These are phyloP conservation scores for Aldabrachelys gigantea DNA, from an alignment of 2,113 vertebrate genomes.

Conservation along the genomic window DNA sequence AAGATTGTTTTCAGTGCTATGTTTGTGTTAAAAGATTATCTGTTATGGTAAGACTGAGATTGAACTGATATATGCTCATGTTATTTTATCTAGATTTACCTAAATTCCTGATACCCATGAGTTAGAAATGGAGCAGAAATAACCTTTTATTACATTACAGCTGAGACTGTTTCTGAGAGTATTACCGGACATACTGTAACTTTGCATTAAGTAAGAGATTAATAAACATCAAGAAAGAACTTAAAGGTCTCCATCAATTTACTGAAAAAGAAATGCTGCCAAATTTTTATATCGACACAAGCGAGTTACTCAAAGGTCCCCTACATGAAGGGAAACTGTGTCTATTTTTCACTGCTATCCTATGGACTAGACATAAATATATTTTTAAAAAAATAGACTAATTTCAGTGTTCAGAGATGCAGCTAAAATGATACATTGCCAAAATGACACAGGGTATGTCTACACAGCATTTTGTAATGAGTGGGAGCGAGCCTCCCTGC, in stretches of 20 bases:
- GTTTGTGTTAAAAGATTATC: neutral
- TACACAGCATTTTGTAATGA: no score
- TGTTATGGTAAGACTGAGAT: neutral
- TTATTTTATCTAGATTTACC: conserved; percentile 15
- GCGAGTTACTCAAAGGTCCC: neutral
- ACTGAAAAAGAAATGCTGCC: neutral
- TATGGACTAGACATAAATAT: neutral
- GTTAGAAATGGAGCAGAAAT: conserved; percentile 10
- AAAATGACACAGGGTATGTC: neutral
- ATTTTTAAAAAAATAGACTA: neutral
- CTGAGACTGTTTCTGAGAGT: neutral
- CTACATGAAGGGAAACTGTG: neutral
- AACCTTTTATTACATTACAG: neutral
- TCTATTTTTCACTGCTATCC: neutral
- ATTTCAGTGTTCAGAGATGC: no score
- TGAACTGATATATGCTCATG: neutral
- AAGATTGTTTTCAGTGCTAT: neutral
- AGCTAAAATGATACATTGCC: neutral
- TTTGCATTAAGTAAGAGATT: neutral
- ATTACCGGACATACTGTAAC: neutral
- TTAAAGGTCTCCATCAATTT: neutral
- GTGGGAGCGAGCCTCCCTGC: no score
- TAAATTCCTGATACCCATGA: neutral
- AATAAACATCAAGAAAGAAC: neutral
- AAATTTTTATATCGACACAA: neutral